Evolutionary conservation across 2,888 invertebrate genomes (phyloP).

Genomic region (Dromius quadrimaculatus): DNA sequence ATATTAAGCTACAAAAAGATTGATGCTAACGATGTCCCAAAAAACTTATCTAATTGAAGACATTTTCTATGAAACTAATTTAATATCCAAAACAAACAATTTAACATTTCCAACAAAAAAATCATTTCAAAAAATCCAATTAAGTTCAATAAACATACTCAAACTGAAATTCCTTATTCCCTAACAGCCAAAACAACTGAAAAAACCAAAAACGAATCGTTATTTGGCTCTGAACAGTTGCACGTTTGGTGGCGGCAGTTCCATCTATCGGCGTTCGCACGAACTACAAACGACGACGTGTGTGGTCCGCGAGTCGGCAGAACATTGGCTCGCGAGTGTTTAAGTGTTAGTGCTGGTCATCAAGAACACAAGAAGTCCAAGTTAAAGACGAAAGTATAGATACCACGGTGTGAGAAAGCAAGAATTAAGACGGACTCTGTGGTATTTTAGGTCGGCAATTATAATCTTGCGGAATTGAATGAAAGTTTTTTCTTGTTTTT

Average conservation of each 20-base stretch:
- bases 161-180: constrained; percentile 19
- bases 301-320: constrained; percentile 62
- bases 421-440: too few species aligned
- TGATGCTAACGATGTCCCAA: too few species aligned
- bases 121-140: constrained; percentile 34
- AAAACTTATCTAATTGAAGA: too few species aligned
- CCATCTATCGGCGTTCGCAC: constrained; percentile 53
- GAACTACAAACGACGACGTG: constrained; percentile 62
- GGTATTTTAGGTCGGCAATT: too few species aligned
- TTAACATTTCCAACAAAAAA: too few species aligned
- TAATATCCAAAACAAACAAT: too few species aligned
- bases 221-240: neutral
- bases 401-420: constrained; percentile 8
- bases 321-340: constrained; percentile 2
- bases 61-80: too few species aligned
- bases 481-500: too few species aligned
- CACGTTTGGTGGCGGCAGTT: constrained; percentile 30
- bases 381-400: too few species aligned
- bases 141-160: constrained; percentile 41
- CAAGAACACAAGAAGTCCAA: neutral
- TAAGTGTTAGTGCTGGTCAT: constrained; percentile 9
- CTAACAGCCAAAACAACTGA: constrained; percentile 3
- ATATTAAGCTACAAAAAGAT: too few species aligned
- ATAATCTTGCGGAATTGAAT: too few species aligned
- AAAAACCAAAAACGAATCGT: constrained; percentile 22